These are phyloP conservation scores for Sebastes kiyomatsui DNA, from an alignment of 2,797 vertebrate genomes.

Conservation along the genomic window DNA sequence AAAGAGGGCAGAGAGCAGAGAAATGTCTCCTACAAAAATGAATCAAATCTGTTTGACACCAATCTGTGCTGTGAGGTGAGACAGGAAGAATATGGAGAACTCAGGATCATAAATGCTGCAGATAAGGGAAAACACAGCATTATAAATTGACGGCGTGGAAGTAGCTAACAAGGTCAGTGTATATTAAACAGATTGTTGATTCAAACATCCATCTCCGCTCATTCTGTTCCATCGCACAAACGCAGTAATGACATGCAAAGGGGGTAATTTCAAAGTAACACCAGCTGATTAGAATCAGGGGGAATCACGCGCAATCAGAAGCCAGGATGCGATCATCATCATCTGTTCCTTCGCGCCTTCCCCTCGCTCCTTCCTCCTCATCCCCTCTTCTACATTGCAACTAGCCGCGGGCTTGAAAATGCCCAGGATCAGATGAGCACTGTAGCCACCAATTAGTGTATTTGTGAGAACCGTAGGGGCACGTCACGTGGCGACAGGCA, in stretches of 20 bases:
- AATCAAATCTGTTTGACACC: conserved; percentile 36
- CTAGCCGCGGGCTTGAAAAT: conserved; percentile 17
- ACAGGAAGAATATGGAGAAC: conserved; percentile 1
- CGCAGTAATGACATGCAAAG: conserved; percentile 57
- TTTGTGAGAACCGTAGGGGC: conserved; percentile 7
- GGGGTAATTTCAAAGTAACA: conserved; percentile 63
- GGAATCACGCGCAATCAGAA: conserved; percentile 56
- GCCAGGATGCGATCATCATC: conserved; percentile 52
- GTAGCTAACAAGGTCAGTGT: conserved; percentile 24
- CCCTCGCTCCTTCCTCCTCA: not conserved
- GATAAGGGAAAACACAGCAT: conserved; percentile 40
- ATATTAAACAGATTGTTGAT: conserved; percentile 15
- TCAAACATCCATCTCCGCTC: conserved; percentile 29
- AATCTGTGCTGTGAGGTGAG: conserved; percentile 15
- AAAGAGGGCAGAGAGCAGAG: conserved; percentile 26
- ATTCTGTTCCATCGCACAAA: conserved; percentile 12
- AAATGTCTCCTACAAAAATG: conserved; percentile 41
- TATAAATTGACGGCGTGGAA: conserved; percentile 9
- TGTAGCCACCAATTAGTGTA: conserved; percentile 20
- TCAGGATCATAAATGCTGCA: not conserved
- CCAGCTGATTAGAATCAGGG: conserved; percentile 64
- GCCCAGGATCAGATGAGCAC: conserved; percentile 27
- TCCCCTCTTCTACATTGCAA: conserved; percentile 20
- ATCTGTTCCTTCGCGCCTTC: conserved; percentile 47
- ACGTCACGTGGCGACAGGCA: conserved; percentile 24